Percentiles rank a stretch among this genome's conserved stretches.
phyloP scores from a whole-genome alignment of 2,888 invertebrate genomes.

The Dynastes tityus region DNA sequence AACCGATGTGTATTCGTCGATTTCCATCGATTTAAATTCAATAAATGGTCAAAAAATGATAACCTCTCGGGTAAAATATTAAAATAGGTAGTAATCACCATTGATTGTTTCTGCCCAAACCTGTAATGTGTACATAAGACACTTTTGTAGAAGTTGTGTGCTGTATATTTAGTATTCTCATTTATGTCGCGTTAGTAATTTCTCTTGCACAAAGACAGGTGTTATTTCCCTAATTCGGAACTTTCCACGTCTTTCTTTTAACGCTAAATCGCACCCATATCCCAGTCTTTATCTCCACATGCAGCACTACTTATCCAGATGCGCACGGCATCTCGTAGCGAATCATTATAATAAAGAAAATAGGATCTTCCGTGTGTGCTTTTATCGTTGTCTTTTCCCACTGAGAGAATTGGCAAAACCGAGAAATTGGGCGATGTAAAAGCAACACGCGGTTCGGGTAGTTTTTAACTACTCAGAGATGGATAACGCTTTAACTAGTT shows the following conservation, averaged over 20 bases:
- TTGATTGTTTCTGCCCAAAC: too few species aligned
- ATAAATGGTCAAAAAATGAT: too few species aligned
- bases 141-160: too few species aligned
- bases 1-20: too few species aligned
- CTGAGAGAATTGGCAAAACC: conserved; percentile 10
- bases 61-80: too few species aligned
- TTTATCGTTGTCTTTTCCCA: conserved; percentile 16
- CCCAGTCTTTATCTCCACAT: conserved; percentile 1
- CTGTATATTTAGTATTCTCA: neutral
- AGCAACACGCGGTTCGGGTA: conserved; percentile 29
- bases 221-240: conserved; percentile 27
- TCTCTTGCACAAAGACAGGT: neutral
- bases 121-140: too few species aligned
- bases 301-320: conserved; percentile 25
- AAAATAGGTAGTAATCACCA: too few species aligned
- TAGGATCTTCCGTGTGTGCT: conserved; percentile 22
- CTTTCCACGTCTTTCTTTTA: conserved; percentile 8
- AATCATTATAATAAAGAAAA: conserved; percentile 29
- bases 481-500: neutral
- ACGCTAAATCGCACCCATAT: neutral
- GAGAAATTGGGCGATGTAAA: conserved; percentile 28
- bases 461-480: conserved; percentile 8
- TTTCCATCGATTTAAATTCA: too few species aligned
- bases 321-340: conserved; percentile 8
- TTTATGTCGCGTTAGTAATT: neutral